phyloP scores from a whole-genome alignment of 2,113 vertebrate genomes.

The Leptobrachium ailaonicum region DNA sequence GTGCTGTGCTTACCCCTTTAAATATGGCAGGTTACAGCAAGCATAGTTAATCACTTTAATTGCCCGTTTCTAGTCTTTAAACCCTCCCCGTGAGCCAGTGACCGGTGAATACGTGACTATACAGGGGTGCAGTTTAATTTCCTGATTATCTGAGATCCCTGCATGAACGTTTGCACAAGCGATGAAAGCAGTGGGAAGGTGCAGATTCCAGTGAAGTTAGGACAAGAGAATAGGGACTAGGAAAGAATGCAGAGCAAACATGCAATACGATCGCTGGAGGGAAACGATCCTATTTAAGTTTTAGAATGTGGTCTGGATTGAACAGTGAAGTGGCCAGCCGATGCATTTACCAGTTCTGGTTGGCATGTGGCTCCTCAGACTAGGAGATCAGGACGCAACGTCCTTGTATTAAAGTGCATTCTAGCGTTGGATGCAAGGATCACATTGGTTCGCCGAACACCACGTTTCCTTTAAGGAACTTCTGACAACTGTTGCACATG shows the following conservation, averaged over 20 bases:
- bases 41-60: not conserved
- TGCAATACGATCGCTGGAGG: not conserved
- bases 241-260: constrained; percentile 25
- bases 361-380: no score
- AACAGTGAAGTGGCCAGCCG: no score
- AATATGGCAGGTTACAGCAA: not conserved
- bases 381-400: no score
- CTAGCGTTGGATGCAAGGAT: no score
- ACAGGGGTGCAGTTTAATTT: constrained; percentile 6
- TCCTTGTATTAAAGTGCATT: no score
- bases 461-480: no score
- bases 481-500: no score
- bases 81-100: not conserved
- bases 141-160: constrained; percentile 37
- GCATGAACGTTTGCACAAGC: constrained; percentile 27
- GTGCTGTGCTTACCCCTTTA: not conserved
- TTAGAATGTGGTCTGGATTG: not conserved
- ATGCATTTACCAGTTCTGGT: no score
- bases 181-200: constrained; percentile 19
- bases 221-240: not conserved
- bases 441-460: no score
- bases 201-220: constrained; percentile 36
- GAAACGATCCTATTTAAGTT: not conserved
- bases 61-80: not conserved
- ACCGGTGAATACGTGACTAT: not conserved